These are phyloP conservation scores for Ictalurus furcatus DNA, from an alignment of 2,113 vertebrate genomes.

Conservation along the genomic window DNA sequence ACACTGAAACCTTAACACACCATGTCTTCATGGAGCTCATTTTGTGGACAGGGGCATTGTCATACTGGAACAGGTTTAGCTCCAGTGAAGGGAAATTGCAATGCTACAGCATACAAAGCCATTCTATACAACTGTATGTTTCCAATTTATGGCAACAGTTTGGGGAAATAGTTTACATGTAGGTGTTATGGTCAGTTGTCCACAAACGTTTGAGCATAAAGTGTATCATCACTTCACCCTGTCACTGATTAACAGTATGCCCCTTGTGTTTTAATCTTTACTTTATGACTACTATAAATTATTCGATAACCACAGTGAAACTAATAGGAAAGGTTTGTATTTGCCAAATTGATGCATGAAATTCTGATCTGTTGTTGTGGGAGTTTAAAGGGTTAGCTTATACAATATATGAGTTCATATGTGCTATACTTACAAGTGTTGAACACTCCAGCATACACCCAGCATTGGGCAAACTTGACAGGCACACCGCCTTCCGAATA, in stretches of 20 bases:
- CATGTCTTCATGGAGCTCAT: no score
- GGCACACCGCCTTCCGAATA: slow-evolving; percentile 66
- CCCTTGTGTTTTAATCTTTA: neutral
- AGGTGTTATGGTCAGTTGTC: no score
- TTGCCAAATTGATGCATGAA: neutral
- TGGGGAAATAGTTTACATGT: no score
- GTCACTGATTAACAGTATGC: neutral
- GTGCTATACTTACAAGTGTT: slow-evolving; percentile 82
- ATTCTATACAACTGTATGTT: no score
- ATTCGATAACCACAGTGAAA: neutral
- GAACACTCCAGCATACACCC: slow-evolving; percentile 93
- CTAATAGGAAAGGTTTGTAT: neutral
- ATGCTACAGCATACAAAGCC: no score
- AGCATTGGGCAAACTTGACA: slow-evolving; percentile 86
- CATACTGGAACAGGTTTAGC: no score
- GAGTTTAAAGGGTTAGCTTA: neutral
- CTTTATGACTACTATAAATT: neutral
- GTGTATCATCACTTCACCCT: neutral
- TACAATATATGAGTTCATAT: slow-evolving; percentile 5
- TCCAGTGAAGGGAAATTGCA: no score
- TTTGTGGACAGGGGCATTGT: no score
- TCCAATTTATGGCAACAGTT: no score
- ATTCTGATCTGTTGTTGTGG: neutral
- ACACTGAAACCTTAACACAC: no score
- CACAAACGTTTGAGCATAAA: neutral